phyloP scores from a whole-genome alignment of 2,113 vertebrate genomes.

The Erinaceus europaeus region DNA sequence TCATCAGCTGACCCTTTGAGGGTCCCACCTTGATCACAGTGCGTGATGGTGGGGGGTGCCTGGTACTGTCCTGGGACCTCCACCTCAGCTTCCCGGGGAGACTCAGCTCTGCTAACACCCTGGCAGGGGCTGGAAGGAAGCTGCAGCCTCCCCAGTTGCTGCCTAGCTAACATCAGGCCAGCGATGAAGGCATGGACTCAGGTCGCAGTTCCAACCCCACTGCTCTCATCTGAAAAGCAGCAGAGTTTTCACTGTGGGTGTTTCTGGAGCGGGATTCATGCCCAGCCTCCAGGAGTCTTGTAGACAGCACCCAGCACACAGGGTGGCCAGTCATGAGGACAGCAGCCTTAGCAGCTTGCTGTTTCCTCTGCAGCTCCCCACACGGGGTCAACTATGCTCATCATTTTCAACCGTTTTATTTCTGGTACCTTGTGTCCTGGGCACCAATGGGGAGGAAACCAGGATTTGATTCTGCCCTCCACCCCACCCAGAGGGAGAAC shows the following conservation, averaged over 20 bases:
- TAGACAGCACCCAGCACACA: no score
- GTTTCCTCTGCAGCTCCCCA: not conserved
- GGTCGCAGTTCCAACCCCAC: not conserved
- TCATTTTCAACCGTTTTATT: conserved; percentile 55
- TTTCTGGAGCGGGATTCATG: not conserved
- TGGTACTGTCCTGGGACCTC: no score
- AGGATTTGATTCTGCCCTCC: conserved; percentile 4
- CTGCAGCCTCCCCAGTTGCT: not conserved
- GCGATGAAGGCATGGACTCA: no score
- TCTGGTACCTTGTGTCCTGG: conserved; percentile 9
- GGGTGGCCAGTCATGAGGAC: not conserved
- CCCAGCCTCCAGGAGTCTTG: not conserved
- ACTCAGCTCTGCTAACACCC: no score
- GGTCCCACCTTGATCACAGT: no score
- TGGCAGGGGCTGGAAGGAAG: not conserved
- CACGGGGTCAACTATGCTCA: not conserved
- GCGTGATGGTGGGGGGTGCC: no score
- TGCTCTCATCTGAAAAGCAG: not conserved
- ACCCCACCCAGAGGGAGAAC: conserved; percentile 31
- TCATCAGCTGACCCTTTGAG: no score
- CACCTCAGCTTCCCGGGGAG: no score
- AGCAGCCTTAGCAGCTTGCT: not conserved
- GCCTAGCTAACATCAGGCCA: not conserved
- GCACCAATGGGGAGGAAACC: conserved; percentile 2
- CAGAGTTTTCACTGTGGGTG: not conserved